Conservation (phyloP, 2,888 invertebrate genomes). For the Escarpia spicata region DNA sequence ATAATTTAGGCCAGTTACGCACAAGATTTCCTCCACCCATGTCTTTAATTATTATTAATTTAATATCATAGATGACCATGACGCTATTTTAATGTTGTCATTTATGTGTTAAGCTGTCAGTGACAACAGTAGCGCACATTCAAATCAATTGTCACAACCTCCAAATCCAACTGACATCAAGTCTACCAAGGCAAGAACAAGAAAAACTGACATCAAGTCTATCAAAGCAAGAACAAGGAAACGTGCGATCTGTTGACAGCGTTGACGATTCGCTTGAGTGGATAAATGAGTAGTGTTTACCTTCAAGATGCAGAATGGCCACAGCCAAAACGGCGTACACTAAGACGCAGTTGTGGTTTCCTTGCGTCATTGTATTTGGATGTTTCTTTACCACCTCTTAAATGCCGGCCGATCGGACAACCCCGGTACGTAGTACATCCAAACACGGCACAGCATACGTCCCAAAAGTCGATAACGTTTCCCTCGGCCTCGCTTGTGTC, state of each 20-base stretch:
- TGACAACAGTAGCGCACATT: not conserved
- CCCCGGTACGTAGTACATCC: not conserved
- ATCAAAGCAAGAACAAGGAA: not conserved
- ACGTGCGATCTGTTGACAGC: not conserved
- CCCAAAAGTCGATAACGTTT: not conserved
- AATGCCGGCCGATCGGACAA: not conserved
- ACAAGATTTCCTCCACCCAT: no score
- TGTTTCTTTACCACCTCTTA: not conserved
- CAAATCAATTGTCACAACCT: not conserved
- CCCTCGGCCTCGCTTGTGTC: not conserved
- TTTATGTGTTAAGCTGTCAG: not conserved
- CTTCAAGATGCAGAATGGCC: not conserved
- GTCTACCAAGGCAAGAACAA: not conserved
- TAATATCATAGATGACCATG: no score
- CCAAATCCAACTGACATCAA: no score
- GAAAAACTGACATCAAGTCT: not conserved
- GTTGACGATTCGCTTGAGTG: conserved; percentile 9
- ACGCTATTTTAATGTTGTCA: not conserved
- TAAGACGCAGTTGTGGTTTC: not conserved
- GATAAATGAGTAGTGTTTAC: not conserved
- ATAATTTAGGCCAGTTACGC: no score
- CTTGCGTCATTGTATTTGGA: not conserved
- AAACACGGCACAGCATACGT: not conserved
- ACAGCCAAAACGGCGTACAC: not conserved
- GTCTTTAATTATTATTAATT: no score